Conservation (phyloP, 30 jellyfish, hydroid and myxozoan genomes). For the Aurelia coerulea region DNA sequence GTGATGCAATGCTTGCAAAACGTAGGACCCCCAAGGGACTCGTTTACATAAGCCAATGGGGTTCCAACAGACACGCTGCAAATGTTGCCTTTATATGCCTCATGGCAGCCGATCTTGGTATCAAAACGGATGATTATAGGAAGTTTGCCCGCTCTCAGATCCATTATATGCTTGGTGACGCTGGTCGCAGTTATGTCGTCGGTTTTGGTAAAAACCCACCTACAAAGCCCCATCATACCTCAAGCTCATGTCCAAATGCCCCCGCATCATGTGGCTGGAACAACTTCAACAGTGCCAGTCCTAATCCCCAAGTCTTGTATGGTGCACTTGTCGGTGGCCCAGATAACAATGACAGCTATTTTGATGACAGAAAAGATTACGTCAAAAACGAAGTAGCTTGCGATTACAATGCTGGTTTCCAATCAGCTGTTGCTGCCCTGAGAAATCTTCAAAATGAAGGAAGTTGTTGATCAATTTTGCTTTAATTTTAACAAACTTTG, state of each 20-base stretch:
- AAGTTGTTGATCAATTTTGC: neutral
- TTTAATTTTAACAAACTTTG: neutral
- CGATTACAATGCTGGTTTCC: conserved; percentile 83
- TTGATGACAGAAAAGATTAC: conserved; percentile 66
- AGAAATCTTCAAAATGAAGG: conserved; percentile 31
- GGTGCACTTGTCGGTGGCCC: conserved; percentile 94
- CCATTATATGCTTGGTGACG: conserved; percentile 65
- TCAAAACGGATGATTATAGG: conserved; percentile 16
- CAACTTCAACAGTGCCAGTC: conserved; percentile 22
- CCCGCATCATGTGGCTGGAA: conserved; percentile 66
- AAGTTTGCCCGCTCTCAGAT: conserved; percentile 73
- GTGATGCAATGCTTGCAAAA: conserved; percentile 29
- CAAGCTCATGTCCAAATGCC: conserved; percentile 65
- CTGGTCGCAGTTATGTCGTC: conserved; percentile 79
- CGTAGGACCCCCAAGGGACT: conserved; percentile 76
- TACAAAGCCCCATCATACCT: conserved; percentile 68
- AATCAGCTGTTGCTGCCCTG: conserved; percentile 82
- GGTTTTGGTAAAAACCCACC: conserved; percentile 89
- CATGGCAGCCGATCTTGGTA: conserved; percentile 52
- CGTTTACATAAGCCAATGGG: conserved; percentile 73
- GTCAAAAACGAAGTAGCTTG: conserved; percentile 73
- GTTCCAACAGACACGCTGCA: conserved; percentile 85
- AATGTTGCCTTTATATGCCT: conserved; percentile 81
- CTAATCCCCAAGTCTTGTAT: conserved; percentile 65
- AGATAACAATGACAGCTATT: conserved; percentile 39